A percentile compares a stretch with the other conserved stretches of the same genome.
Evolutionary conservation across 37 sponge, comb jelly and placozoan genomes (phyloP).

Genomic region (Crambe crambe): DNA sequence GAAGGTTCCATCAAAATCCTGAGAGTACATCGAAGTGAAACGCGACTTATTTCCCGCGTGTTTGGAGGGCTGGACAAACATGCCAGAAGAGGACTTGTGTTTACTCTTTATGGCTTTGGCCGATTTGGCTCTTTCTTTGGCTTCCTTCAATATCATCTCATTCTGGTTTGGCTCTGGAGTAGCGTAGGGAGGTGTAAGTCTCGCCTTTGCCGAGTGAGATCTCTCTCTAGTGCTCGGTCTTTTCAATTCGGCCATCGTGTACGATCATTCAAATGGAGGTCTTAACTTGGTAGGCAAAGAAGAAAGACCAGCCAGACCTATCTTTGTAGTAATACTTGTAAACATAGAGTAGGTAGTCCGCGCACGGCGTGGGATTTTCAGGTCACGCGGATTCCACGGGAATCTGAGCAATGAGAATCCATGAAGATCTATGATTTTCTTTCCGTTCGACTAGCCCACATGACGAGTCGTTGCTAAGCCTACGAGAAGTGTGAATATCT

Average conservation of each 20-base stretch:
- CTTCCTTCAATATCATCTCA: constrained; percentile 17
- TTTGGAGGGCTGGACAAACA: constrained; percentile 26
- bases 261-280: too few species aligned
- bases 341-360: background rate
- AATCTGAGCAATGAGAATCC: constrained; percentile 27
- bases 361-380: background rate
- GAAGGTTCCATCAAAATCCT: constrained; percentile 56
- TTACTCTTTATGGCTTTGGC: constrained; percentile 55
- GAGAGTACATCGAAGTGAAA: constrained; percentile 53
- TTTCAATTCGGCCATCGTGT: constrained; percentile 3
- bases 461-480: background rate
- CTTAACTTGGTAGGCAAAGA: background rate
- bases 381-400: background rate
- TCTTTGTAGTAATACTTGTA: too few species aligned
- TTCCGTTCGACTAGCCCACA: background rate
- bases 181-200: constrained; percentile 62
- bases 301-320: background rate
- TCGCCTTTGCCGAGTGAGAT: constrained; percentile 53
- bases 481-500: constrained; percentile 8
- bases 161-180: constrained; percentile 14
- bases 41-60: constrained; percentile 24
- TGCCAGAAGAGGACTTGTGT: constrained; percentile 45
- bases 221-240: constrained; percentile 11
- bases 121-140: constrained; percentile 43
- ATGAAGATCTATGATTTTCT: background rate